Conservation (phyloP, 2,797 vertebrate species). For the Mormyrops boulengeri region DNA sequence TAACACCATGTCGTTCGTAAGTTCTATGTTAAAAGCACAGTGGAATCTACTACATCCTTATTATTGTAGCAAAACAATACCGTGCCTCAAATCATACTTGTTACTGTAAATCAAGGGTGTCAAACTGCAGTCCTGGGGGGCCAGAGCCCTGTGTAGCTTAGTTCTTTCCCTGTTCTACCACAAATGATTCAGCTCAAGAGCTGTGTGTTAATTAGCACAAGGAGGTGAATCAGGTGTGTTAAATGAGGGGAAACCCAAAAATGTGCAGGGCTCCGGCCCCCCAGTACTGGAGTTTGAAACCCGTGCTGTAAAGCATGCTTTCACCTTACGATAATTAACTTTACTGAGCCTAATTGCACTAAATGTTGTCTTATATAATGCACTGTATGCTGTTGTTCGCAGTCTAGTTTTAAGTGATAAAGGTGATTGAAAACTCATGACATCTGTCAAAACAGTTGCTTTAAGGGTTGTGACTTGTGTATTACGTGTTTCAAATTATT, state of each 20-base stretch:
- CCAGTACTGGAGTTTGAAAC: too few species aligned
- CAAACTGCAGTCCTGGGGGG: too few species aligned
- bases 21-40: neutral
- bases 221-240: too few species aligned
- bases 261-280: too few species aligned
- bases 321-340: neutral
- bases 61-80: neutral
- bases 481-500: neutral
- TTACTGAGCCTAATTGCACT: conserved; percentile 17
- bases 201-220: too few species aligned
- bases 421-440: neutral
- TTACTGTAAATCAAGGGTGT: neutral
- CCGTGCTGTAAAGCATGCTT: neutral
- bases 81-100: neutral
- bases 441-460: neutral
- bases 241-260: too few species aligned
- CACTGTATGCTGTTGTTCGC: neutral
- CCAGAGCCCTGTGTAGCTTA: too few species aligned
- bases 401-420: neutral
- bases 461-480: neutral
- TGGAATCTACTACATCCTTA: neutral
- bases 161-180: too few species aligned
- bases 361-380: neutral
- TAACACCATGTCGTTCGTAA: neutral
- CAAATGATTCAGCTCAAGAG: too few species aligned